A percentile compares a stretch with the other conserved stretches of the same genome.
Conservation (phyloP, 2,113 vertebrate genomes). For the Beaufortia kweichowensis region DNA sequence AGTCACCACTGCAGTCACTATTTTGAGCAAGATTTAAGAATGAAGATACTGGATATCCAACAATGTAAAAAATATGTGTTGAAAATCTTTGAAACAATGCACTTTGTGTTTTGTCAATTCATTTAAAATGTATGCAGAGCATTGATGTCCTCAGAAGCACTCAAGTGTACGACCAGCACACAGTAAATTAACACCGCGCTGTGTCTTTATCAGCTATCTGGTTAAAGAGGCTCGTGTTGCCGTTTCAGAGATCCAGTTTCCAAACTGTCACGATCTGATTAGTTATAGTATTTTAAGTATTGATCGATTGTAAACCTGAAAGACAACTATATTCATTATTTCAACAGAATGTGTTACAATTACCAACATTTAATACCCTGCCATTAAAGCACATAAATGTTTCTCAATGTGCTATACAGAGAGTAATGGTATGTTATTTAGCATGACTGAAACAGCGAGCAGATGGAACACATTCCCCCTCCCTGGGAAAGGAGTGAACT, state of each 20-base stretch:
- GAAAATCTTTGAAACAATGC: too few species aligned
- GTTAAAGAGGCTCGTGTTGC: conserved; percentile 6
- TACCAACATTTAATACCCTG: background rate
- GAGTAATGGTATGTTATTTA: conserved; percentile 11
- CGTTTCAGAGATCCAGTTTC: conserved; percentile 1
- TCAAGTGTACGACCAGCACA: background rate
- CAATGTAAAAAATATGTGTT: too few species aligned
- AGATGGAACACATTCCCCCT: conserved; percentile 21
- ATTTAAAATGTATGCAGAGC: too few species aligned
- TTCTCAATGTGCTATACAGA: too few species aligned
- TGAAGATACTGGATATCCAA: too few species aligned
- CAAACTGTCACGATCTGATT: background rate
- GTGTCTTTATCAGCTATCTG: background rate
- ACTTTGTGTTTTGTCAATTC: too few species aligned
- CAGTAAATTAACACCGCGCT: conserved; percentile 8
- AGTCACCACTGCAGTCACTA: too few species aligned
- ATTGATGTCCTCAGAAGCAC: too few species aligned
- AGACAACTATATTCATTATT: background rate
- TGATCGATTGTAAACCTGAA: background rate
- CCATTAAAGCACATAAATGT: background rate
- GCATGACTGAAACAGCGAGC: background rate
- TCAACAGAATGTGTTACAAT: background rate
- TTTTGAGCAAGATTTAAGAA: too few species aligned
- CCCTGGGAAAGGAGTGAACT: conserved; percentile 53
- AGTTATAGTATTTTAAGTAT: background rate